These are phyloP conservation scores for Seira sanloemensis DNA, from an alignment of 2,888 invertebrate genomes.

Conservation along the genomic window DNA sequence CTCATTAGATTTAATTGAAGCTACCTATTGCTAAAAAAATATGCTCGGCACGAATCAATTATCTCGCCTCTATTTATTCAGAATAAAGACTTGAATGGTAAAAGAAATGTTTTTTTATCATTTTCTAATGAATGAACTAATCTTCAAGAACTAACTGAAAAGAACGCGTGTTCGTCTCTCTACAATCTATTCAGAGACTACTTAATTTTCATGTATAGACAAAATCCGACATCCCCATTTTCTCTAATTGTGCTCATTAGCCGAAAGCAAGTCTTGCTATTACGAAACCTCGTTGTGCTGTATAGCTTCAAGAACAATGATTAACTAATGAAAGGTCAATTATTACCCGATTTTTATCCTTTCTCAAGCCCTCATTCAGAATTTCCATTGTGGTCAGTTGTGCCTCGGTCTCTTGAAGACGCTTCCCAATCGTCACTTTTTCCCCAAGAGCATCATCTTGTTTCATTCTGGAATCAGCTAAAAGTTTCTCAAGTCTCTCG, in stretches of 20 bases:
- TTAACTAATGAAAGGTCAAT: slow-evolving; percentile 73
- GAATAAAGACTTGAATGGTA: too few relatives aligned
- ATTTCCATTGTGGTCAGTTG: slow-evolving; percentile 86
- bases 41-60: too few relatives aligned
- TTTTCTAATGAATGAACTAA: slow-evolving; percentile 2
- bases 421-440: slow-evolving; percentile 83
- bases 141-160: background rate
- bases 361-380: slow-evolving; percentile 83
- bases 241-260: background rate
- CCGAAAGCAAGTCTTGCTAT: background rate
- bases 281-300: background rate
- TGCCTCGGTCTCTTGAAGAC: slow-evolving; percentile 86
- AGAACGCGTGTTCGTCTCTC: background rate
- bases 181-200: background rate
- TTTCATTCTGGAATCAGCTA: slow-evolving; percentile 81
- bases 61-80: too few relatives aligned
- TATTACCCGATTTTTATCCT: slow-evolving; percentile 88
- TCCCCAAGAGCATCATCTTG: slow-evolving; percentile 86
- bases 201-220: background rate
- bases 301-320: slow-evolving; percentile 24
- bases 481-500: slow-evolving; percentile 82
- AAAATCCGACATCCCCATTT: slow-evolving; percentile 1
- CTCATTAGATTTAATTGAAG: too few relatives aligned
- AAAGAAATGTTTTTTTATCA: background rate
- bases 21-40: too few relatives aligned